These are phyloP conservation scores for Montipora foliosa DNA, from an alignment of 64 coral and sea anemone species.

Conservation along the genomic window DNA sequence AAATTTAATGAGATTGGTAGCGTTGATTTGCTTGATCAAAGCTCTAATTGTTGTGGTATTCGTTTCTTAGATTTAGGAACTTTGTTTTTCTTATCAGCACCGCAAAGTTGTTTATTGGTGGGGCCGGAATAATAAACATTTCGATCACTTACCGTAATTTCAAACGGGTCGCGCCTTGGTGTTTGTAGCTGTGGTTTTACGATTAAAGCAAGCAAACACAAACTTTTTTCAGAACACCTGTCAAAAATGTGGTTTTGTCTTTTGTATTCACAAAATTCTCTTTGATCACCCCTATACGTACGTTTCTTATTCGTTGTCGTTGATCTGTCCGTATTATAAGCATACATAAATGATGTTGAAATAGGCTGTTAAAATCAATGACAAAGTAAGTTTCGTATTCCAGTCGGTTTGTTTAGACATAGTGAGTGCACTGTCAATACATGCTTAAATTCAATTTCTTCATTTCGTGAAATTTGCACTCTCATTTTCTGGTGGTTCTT, in stretches of 20 bases:
- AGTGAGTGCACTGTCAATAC: no score
- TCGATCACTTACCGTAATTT: neutral
- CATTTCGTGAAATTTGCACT: no score
- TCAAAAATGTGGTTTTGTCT: neutral
- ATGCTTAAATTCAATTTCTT: no score
- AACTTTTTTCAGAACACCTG: neutral
- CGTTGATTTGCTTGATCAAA: no score
- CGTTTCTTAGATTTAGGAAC: no score
- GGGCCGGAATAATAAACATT: neutral
- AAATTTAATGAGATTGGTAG: no score
- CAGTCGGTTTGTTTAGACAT: no score
- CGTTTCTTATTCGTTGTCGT: neutral
- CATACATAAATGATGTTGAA: no score
- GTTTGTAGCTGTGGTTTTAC: neutral
- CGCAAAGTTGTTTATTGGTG: neutral
- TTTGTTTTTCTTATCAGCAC: conserved; percentile 17
- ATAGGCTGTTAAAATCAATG: no score
- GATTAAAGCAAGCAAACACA: neutral
- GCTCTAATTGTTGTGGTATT: conserved; percentile 14
- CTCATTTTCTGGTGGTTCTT: neutral
- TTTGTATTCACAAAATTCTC: neutral
- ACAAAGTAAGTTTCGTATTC: no score
- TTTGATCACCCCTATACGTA: neutral
- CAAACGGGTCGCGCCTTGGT: neutral
- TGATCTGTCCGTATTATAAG: no score